A percentile compares a stretch with the other conserved stretches of the same genome.
Evolutionary conservation across 2,113 vertebrate species (phyloP).

Genomic region (Ardeotis arabs): DNA sequence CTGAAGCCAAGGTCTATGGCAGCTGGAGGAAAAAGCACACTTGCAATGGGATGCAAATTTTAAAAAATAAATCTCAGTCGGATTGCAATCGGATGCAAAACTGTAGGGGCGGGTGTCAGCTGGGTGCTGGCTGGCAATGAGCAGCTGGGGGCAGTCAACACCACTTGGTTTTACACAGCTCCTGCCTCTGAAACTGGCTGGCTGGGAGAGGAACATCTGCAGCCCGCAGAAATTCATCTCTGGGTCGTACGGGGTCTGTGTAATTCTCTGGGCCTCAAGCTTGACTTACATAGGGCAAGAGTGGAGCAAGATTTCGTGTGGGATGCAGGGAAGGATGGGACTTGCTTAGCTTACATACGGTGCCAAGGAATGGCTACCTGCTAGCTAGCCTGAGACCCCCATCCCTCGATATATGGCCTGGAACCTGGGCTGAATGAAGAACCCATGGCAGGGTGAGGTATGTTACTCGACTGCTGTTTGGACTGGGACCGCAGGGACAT

Average conservation of each 20-base stretch:
- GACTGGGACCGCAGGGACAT: rapidly evolving
- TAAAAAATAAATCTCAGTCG: background rate
- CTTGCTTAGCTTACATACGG: background rate
- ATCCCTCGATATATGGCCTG: rapidly evolving
- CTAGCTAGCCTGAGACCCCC: background rate
- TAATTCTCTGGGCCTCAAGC: background rate
- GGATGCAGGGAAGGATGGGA: background rate
- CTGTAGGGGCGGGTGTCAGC: background rate
- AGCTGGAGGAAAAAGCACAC: background rate
- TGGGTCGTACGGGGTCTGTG: background rate
- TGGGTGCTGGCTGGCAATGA: background rate
- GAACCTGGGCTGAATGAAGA: rapidly evolving
- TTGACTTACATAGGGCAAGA: background rate
- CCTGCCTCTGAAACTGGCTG: background rate
- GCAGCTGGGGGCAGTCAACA: background rate
- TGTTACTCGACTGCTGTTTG: background rate
- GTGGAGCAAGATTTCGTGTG: background rate
- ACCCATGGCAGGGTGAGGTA: rapidly evolving
- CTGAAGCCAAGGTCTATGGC: background rate
- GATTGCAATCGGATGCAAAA: background rate
- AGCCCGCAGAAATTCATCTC: background rate
- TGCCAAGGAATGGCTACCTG: background rate
- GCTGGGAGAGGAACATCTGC: background rate
- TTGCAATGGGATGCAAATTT: background rate
- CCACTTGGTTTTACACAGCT: background rate